A percentile compares a stretch with the other conserved stretches of the same genome.
phyloP scores from a whole-genome alignment of 2,888 invertebrate species.

The Sesia apiformis region DNA sequence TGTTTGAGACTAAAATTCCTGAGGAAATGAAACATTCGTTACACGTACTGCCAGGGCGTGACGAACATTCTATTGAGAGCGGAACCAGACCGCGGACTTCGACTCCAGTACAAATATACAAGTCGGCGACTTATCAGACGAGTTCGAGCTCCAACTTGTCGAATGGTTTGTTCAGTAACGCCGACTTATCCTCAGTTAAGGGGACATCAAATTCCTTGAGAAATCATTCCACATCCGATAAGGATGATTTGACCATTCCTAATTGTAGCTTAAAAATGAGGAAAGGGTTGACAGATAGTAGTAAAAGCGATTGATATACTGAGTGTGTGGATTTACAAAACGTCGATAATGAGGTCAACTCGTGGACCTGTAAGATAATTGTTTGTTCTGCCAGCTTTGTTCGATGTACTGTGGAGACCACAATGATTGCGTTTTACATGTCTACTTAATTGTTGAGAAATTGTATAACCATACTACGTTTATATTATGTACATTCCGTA shows the following conservation, averaged over 20 bases:
- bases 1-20: constrained; percentile 61
- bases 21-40: constrained; percentile 45
- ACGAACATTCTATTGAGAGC: constrained; percentile 36
- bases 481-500: not conserved
- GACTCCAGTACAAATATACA: constrained; percentile 71
- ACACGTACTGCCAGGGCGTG: constrained; percentile 16
- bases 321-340: too few relatives aligned
- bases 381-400: too few relatives aligned
- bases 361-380: too few relatives aligned
- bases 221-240: constrained; percentile 62
- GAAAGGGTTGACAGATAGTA: constrained; percentile 43
- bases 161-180: constrained; percentile 65
- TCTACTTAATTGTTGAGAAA: too few relatives aligned
- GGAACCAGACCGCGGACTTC: constrained; percentile 68
- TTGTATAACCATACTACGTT: too few relatives aligned
- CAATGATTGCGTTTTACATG: too few relatives aligned
- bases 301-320: constrained; percentile 46
- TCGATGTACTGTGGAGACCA: too few relatives aligned
- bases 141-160: constrained; percentile 65
- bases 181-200: constrained; percentile 73
- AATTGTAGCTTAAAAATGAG: constrained; percentile 56
- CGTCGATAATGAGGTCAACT: too few relatives aligned
- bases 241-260: constrained; percentile 65
- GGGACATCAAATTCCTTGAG: constrained; percentile 55
- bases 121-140: constrained; percentile 54